Conservation (phyloP, 2,113 vertebrate genomes). For the Elanoides forficatus region DNA sequence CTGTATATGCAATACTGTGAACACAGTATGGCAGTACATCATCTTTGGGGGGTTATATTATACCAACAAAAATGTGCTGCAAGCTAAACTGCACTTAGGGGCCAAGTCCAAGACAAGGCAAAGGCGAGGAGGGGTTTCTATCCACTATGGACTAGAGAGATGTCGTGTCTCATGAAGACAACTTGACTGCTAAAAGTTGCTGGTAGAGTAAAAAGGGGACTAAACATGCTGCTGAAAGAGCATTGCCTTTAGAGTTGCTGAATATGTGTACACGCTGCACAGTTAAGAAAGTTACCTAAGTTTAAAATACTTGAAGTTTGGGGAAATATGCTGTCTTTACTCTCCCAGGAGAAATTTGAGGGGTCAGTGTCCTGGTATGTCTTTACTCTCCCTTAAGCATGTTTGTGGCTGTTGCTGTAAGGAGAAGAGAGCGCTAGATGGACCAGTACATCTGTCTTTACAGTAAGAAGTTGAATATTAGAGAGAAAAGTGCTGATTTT, state of each 20-base stretch:
- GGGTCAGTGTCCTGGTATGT: background rate
- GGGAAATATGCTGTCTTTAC: background rate
- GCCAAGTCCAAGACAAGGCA: background rate
- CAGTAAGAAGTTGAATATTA: background rate
- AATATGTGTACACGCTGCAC: background rate
- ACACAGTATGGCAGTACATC: background rate
- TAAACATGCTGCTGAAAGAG: background rate
- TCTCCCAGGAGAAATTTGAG: background rate
- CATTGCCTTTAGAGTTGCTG: background rate
- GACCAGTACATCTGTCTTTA: background rate
- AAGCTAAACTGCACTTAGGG: background rate
- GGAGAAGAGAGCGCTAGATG: background rate
- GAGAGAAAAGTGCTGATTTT: background rate
- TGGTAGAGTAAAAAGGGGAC: background rate
- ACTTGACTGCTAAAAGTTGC: background rate
- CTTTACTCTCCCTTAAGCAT: background rate
- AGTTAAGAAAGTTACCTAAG: background rate
- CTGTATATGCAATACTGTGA: background rate
- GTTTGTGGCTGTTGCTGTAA: background rate
- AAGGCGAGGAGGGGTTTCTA: background rate
- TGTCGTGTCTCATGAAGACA: background rate
- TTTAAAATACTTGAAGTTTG: background rate
- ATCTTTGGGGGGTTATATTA: background rate
- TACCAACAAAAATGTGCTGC: background rate
- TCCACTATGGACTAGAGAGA: fast-evolving